Evolutionary conservation across 2,113 vertebrate species (phyloP), one percentile per base, ranked within the genome.

Genomic region (Cheirogaleus medius): DNA sequence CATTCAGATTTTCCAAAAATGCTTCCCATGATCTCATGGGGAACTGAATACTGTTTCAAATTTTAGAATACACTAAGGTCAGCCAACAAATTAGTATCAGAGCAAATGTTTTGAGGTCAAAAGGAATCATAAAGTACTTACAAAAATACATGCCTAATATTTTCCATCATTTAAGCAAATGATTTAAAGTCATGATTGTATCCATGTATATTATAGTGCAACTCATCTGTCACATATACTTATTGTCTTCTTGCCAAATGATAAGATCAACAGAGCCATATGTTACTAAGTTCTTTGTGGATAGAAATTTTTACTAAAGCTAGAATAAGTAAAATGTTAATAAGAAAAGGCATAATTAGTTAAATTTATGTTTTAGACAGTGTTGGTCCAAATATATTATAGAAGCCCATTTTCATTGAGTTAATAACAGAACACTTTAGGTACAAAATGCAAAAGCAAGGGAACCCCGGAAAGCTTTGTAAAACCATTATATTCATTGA

Each of bases 151-250:
- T 87, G 42, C 23, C 73, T 86, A 58, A 52, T 93, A 91, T 96
- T 97, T 96, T 92, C 60, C 68, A 95, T 93, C 21, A 96, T 87
- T 95, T 92, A 95, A 87, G 39, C 32, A 91, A 96, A 93, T 76
- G 15, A 89, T 60, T 96, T 96, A 84, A 93, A 94, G 78, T 87
- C 37, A 52, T 9, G 3, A 89, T 86, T 90, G 8, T 89, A 80
- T 94, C n/a, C 54, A 49, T 84, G 87, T 78, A 44, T 81, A 64
- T 91, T 89, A n/a, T 87, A 80, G 63, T 78, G 42, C 20, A 74
- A 42, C 11, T 92, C 47, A 92, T 95, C 56, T 54, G 52, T 88
- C 69, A 52, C 68, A 54, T 80, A 37, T 76, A n/a, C 56, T 68
- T 92, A 77, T 37, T 96, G 44, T 95, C 5, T 91, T 39, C 37